These are phyloP conservation scores for Dastarcus helophoroides DNA, from an alignment of 2,888 invertebrate genomes.

Conservation along the genomic window DNA sequence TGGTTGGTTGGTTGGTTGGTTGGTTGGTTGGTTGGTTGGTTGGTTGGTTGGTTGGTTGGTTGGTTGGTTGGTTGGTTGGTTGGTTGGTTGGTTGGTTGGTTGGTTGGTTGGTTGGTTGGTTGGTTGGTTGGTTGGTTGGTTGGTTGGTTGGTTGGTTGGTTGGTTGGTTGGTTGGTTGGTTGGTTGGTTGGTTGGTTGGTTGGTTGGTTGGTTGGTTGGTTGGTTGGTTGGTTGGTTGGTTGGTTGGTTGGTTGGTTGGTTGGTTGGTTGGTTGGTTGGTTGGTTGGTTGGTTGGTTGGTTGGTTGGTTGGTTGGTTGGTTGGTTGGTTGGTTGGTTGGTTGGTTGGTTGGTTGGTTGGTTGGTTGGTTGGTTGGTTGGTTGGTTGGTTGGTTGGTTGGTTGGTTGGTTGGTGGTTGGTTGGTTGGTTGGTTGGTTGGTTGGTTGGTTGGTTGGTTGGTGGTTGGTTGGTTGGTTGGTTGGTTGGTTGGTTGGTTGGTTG, in stretches of 20 bases:
- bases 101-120: not conserved
- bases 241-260: not conserved
- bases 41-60: not conserved
- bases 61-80: not conserved
- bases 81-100: not conserved
- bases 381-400: constrained; percentile 2
- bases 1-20: not conserved
- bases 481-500: no score
- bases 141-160: not conserved
- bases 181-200: not conserved
- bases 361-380: constrained; percentile 2
- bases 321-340: constrained; percentile 2
- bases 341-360: constrained; percentile 2
- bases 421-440: no score
- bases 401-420: no score
- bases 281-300: not conserved
- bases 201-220: not conserved
- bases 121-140: not conserved
- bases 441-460: no score
- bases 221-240: not conserved
- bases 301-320: not conserved
- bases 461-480: no score
- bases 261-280: not conserved
- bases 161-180: not conserved
- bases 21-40: not conserved